A percentile compares a stretch with the other conserved stretches of the same genome.
Evolutionary conservation across 2,797 vertebrate genomes (phyloP).

Genomic region (Cephalopachus bancanus): DNA sequence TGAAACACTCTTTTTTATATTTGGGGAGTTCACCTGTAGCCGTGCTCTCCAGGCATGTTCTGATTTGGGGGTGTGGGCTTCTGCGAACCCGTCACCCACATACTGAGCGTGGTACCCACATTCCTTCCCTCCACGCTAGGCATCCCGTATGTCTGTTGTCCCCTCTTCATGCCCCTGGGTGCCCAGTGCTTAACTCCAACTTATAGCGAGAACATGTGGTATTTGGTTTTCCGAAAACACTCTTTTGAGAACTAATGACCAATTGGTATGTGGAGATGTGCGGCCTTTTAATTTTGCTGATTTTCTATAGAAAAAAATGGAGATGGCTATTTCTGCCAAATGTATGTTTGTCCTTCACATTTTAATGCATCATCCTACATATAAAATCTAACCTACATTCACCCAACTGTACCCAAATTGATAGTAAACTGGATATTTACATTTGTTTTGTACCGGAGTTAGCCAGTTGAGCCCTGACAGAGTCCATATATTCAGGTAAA

Average conservation of each 20-base stretch:
- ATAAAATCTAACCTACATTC: slow-evolving; percentile 71
- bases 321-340: slow-evolving; percentile 80
- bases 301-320: slow-evolving; percentile 82
- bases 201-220: too few species aligned
- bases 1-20: slow-evolving; percentile 58
- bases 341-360: slow-evolving; percentile 51
- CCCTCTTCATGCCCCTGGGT: too few species aligned
- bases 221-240: too few species aligned
- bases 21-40: too few species aligned
- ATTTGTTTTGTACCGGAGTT: slow-evolving; percentile 78
- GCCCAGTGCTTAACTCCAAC: too few species aligned
- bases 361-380: slow-evolving; percentile 59
- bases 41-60: too few species aligned
- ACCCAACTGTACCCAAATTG: slow-evolving; percentile 65
- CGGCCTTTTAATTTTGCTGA: slow-evolving; percentile 75
- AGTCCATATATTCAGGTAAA: slow-evolving; percentile 55
- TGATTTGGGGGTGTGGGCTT: too few species aligned
- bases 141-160: too few species aligned
- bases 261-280: slow-evolving; percentile 41
- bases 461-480: slow-evolving; percentile 66
- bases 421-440: slow-evolving; percentile 67
- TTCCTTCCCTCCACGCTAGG: too few species aligned
- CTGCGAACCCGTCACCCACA: too few species aligned
- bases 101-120: too few species aligned
- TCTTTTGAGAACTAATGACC: slow-evolving; percentile 57